A percentile compares a stretch with the other conserved stretches of the same genome.
These are phyloP conservation scores for Aeoliscus strigatus DNA, from an alignment of 2,797 vertebrate genomes.

Conservation along the genomic window DNA sequence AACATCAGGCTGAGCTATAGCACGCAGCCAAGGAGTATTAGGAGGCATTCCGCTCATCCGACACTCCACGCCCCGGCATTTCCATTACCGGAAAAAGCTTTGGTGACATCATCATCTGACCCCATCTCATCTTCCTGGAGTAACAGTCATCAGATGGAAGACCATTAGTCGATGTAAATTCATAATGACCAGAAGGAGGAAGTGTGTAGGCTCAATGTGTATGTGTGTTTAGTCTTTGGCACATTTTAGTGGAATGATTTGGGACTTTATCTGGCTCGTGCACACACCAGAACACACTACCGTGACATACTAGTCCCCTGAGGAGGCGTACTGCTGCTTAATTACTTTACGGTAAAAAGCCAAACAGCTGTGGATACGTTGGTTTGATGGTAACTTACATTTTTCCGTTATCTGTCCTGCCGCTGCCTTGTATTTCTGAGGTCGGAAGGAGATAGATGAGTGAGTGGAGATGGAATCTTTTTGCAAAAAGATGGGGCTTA, in stretches of 20 bases:
- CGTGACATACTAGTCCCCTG: conserved; percentile 22
- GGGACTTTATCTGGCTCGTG: conserved; percentile 7
- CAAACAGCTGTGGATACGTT: conserved; percentile 34
- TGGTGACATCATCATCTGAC: conserved; percentile 45
- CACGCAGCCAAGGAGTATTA: conserved; percentile 55
- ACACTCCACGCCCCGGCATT: conserved; percentile 37
- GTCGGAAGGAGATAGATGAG: conserved; percentile 16
- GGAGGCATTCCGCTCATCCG: conserved; percentile 61
- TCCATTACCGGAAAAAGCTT: conserved; percentile 55
- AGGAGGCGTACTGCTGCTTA: conserved; percentile 34
- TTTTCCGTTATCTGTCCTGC: conserved; percentile 16
- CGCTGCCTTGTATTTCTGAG: conserved; percentile 16
- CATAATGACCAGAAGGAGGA: conserved; percentile 34
- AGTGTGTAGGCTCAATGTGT: conserved; percentile 17
- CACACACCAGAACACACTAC: conserved; percentile 13
- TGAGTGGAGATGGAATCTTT: conserved; percentile 31
- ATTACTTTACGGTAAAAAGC: conserved; percentile 48
- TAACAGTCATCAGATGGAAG: conserved; percentile 40
- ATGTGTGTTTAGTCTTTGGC: neutral
- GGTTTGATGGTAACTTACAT: conserved; percentile 4
- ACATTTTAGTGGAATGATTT: conserved; percentile 5
- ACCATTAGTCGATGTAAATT: conserved; percentile 59
- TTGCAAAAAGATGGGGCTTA: conserved; percentile 40
- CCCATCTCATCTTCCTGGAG: conserved; percentile 35
- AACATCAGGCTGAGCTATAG: conserved; percentile 54